Conservation (phyloP, 2,113 vertebrate genomes). For the Climacteris rufus region DNA sequence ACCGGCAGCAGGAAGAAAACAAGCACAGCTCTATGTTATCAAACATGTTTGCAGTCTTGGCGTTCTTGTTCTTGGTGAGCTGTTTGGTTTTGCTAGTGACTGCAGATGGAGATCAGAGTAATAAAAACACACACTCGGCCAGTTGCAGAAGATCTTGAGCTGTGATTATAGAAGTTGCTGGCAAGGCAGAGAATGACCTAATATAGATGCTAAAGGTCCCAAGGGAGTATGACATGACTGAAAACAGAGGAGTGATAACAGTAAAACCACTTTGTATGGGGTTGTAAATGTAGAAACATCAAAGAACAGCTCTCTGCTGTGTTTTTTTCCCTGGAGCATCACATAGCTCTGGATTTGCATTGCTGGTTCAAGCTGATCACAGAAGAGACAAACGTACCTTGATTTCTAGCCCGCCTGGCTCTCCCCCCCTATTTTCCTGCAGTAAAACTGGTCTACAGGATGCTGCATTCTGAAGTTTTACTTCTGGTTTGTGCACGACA, state of each 20-base stretch:
- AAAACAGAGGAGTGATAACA: neutral
- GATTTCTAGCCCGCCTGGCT: neutral
- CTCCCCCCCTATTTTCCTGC: neutral
- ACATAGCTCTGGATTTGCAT: neutral
- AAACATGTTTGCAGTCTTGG: neutral
- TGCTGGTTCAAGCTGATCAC: neutral
- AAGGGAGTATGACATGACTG: neutral
- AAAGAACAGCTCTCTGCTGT: neutral
- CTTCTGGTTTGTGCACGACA: neutral
- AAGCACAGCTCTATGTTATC: neutral
- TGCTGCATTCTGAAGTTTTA: neutral
- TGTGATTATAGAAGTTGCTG: neutral
- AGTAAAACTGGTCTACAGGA: neutral
- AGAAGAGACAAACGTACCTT: neutral
- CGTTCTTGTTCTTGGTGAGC: neutral
- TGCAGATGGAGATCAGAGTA: neutral
- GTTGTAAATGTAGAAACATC: neutral
- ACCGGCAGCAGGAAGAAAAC: accelerated
- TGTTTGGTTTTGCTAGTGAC: neutral
- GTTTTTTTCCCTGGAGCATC: neutral
- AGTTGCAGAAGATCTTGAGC: neutral
- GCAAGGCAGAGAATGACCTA: neutral
- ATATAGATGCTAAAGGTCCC: neutral
- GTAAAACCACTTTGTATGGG: neutral
- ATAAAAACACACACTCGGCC: neutral